phyloP scores from a whole-genome alignment of 2,797 vertebrate species.

The Mareca penelope region DNA sequence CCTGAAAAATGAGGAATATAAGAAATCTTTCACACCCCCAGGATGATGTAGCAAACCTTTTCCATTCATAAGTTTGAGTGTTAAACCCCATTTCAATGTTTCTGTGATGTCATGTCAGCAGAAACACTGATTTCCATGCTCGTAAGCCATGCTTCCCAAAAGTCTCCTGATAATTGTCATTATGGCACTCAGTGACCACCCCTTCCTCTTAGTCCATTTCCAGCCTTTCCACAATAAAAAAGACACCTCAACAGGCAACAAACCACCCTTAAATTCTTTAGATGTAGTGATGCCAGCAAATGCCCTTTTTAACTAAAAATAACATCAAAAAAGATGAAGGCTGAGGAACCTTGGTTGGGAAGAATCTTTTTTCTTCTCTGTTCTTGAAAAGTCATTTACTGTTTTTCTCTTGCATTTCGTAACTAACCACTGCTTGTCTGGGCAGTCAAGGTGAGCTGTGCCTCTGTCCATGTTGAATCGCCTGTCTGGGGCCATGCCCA shows the following conservation, averaged over 20 bases:
- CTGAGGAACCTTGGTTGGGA: not conserved
- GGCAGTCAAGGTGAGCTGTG: not conserved
- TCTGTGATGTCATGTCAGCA: not conserved
- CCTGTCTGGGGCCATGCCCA: not conserved
- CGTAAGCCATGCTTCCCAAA: not conserved
- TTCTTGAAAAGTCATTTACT: not conserved
- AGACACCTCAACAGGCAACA: not conserved
- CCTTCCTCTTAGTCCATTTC: not conserved
- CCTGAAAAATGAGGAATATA: not conserved
- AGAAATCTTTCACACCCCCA: not conserved
- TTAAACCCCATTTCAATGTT: fast-evolving
- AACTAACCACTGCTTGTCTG: not conserved
- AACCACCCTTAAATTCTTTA: not conserved
- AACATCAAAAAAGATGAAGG: not conserved
- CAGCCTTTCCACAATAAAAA: not conserved
- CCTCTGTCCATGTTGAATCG: not conserved
- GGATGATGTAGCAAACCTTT: not conserved
- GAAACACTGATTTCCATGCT: not conserved
- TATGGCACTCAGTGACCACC: not conserved
- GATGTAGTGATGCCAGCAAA: not conserved
- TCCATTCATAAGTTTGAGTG: fast-evolving
- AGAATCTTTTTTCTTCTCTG: not conserved
- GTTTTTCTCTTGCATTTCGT: not conserved
- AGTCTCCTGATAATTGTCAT: fast-evolving
- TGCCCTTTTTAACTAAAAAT: not conserved